A percentile compares a stretch with the other conserved stretches of the same genome.
phyloP scores from a whole-genome alignment of 2,888 invertebrate species.

The Mimumesa dahlbomi region DNA sequence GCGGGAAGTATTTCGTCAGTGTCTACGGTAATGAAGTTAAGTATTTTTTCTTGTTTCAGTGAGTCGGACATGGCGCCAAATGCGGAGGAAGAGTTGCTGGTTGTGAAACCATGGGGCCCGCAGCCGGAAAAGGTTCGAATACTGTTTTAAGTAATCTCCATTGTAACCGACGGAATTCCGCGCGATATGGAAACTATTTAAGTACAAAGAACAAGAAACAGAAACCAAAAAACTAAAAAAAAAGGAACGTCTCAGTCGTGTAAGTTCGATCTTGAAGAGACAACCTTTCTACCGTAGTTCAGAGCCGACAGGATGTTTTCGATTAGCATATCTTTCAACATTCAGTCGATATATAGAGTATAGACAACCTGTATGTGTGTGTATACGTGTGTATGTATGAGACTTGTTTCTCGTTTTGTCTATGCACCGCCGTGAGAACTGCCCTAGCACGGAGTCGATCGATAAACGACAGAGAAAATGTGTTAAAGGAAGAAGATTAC shows the following conservation, averaged over 20 bases:
- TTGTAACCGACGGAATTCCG: constrained; percentile 3
- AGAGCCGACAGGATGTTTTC: constrained; percentile 64
- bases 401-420: constrained; percentile 48
- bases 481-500: constrained; percentile 41
- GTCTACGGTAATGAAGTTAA: too few species aligned
- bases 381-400: constrained; percentile 8
- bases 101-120: constrained; percentile 75
- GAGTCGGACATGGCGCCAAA: constrained; percentile 80
- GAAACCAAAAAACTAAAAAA: too few species aligned
- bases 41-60: constrained; percentile 67
- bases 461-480: constrained; percentile 38
- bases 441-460: constrained; percentile 11
- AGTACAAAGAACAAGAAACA: not conserved
- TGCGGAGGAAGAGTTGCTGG: constrained; percentile 78
- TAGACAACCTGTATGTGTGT: not conserved
- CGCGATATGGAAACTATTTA: not conserved
- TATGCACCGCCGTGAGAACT: constrained; percentile 59
- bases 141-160: not conserved
- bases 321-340: constrained; percentile 68
- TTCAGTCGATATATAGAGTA: constrained; percentile 51
- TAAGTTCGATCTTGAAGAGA: not conserved
- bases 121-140: constrained; percentile 77
- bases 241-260: constrained; percentile 1
- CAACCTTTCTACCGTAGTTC: not conserved
- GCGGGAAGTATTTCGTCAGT: too few species aligned